Percentiles rank a stretch among this genome's conserved stretches.
These are phyloP conservation scores for Heliangelus exortis DNA, from an alignment of 2,797 vertebrate species.

Conservation along the genomic window DNA sequence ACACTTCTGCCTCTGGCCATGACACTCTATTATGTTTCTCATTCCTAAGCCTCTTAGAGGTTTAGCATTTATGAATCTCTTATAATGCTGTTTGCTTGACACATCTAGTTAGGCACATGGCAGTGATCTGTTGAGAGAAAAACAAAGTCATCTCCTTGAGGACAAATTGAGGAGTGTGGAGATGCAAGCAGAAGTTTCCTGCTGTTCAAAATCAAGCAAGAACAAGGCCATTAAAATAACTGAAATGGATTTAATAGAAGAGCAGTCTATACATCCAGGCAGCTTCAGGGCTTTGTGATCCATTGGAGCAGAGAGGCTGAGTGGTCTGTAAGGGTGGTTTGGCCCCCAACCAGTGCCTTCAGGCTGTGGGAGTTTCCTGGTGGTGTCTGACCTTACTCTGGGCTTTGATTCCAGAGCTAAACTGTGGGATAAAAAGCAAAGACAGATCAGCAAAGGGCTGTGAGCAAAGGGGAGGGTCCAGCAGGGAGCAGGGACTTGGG, in stretches of 20 bases:
- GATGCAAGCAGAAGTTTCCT: not conserved
- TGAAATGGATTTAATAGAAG: not conserved
- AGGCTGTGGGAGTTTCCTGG: accelerated
- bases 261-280: not conserved
- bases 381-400: not conserved
- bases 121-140: conserved; percentile 47
- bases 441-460: not conserved
- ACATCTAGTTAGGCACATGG: conserved; percentile 42
- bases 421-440: not conserved
- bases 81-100: conserved; percentile 44
- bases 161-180: conserved; percentile 6
- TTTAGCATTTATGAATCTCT: conserved; percentile 61
- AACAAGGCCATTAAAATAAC: not conserved
- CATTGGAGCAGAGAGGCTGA: not conserved
- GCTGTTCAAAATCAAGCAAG: conserved; percentile 6
- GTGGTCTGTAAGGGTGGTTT: not conserved
- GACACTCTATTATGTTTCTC: conserved; percentile 50
- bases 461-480: too few species aligned
- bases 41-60: conserved; percentile 59
- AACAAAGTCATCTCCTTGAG: conserved; percentile 1
- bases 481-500: not conserved
- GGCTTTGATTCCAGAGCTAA: not conserved
- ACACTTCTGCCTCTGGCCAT: conserved; percentile 35
- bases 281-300: not conserved
- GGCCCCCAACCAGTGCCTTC: not conserved